Base-by-base conservation (phyloP, 1,140 invertebrate species). In the Papilio dardanus region DNA sequence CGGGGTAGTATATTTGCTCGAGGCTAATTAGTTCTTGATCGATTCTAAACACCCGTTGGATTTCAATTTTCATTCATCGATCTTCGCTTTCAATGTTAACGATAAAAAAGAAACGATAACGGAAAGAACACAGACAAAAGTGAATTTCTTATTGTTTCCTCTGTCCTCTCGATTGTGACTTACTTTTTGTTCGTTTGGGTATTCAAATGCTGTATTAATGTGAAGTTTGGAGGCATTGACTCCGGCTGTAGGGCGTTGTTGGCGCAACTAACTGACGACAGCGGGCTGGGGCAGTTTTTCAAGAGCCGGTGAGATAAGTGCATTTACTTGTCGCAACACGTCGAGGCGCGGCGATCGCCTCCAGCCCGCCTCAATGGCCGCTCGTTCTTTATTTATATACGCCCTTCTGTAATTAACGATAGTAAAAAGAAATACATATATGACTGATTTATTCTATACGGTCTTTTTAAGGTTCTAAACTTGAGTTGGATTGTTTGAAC, bases 291-390 rank as follows among this genome's bases (percentile, higher is more conserved):
- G 87, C 90, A 86, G 86, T 91, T 92, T 90, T 90, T 92, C 89
- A 90, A 85, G 84, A 86, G 81, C 82, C 88, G 79, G 84, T 86
- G 83, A 87, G 88, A 91, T 93, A 93, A 93, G 91, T 93, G 91
- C 90, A 90, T 93, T 93, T 93, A 83, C 91, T 91, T 93, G 91
- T 93, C 83, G 86, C 86, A 81, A 89, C 88, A 88, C 82, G 90
- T 85, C 89, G 86, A 88, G 86, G 74, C 86, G 87, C 85, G 83
- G 90, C 76, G 88, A 83, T 86, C 86, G 86, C 84, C 83, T 86
- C 83, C 82, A 80, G 76, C 76, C 84, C 86, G 88, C 85, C 82
- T 89, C 87, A 85, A 87, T 90, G 85, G 84, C 81, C 86, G 85
- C 82, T 76, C 81, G 79, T 87, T 83, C 86, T 90, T 90, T 91